Conservation (phyloP, 2,113 vertebrate species). For the Lipophrys pholis region DNA sequence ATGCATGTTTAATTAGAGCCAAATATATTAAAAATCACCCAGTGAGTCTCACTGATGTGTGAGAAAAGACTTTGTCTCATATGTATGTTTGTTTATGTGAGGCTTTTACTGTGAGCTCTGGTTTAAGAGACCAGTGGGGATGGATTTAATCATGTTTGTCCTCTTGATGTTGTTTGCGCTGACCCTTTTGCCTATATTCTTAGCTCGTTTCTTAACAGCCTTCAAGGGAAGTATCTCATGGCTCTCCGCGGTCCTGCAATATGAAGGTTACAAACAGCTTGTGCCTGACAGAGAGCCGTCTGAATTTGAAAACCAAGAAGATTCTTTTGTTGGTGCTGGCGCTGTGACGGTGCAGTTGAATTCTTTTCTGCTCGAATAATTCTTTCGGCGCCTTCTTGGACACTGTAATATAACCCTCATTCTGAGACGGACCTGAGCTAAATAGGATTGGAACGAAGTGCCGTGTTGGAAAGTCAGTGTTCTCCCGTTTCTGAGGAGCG, state of each 20-base stretch:
- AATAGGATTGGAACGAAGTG: slow-evolving; percentile 61
- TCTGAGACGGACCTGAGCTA: slow-evolving; percentile 38
- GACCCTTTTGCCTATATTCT: slow-evolving; percentile 41
- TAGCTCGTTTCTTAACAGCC: neutral
- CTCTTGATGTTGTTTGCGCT: slow-evolving; percentile 6
- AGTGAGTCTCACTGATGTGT: slow-evolving; percentile 20
- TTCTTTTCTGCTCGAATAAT: slow-evolving; percentile 67
- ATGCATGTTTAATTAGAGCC: slow-evolving; percentile 22
- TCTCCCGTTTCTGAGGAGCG: slow-evolving; percentile 73
- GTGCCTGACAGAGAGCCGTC: slow-evolving; percentile 31
- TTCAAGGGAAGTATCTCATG: slow-evolving; percentile 59
- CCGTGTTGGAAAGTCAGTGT: slow-evolving; percentile 46
- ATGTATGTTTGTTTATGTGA: slow-evolving; percentile 59
- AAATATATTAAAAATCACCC: slow-evolving; percentile 35
- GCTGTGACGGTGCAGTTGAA: slow-evolving; percentile 49
- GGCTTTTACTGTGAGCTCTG: neutral
- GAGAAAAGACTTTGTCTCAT: slow-evolving; percentile 54
- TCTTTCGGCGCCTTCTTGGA: slow-evolving; percentile 52
- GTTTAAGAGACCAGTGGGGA: slow-evolving; percentile 1
- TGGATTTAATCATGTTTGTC: slow-evolving; percentile 15
- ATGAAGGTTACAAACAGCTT: slow-evolving; percentile 52
- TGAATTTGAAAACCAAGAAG: slow-evolving; percentile 52
- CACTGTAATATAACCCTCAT: slow-evolving; percentile 48
- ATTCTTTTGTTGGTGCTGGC: slow-evolving; percentile 60
- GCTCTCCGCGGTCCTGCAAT: slow-evolving; percentile 38